These are phyloP conservation scores for Rostrhamus sociabilis DNA, from an alignment of 2,797 vertebrate genomes.

Conservation along the genomic window DNA sequence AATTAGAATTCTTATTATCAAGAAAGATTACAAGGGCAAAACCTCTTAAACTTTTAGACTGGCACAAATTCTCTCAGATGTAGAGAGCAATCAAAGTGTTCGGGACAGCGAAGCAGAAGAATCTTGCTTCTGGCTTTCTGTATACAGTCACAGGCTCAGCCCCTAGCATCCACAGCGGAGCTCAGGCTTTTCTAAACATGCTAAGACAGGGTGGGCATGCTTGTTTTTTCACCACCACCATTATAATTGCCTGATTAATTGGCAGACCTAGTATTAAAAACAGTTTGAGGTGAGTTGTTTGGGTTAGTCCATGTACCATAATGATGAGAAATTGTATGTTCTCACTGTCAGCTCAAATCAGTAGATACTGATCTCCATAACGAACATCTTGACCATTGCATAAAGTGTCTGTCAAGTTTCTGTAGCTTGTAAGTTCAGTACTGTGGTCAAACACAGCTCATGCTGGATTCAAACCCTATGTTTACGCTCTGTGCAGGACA, in stretches of 20 bases:
- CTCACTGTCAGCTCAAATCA: background rate
- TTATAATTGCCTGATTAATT: background rate
- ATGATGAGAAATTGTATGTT: background rate
- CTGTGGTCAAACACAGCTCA: background rate
- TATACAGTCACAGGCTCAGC: background rate
- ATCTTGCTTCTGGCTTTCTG: background rate
- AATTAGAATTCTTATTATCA: background rate
- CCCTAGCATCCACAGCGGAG: background rate
- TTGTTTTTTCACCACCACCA: background rate
- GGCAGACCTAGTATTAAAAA: background rate
- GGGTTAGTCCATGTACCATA: background rate
- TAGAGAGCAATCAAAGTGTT: background rate
- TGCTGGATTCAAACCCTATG: background rate
- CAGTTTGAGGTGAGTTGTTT: background rate
- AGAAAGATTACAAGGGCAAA: background rate
- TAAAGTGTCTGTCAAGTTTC: background rate
- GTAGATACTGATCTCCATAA: background rate
- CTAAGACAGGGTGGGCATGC: background rate
- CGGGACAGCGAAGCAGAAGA: background rate
- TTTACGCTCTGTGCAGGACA: background rate
- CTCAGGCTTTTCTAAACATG: background rate
- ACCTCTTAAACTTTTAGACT: background rate
- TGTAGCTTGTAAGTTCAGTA: background rate
- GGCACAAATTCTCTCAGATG: background rate
- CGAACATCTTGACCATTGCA: background rate